A percentile compares a stretch with the other conserved stretches of the same genome.
Evolutionary conservation across 2,888 invertebrate genomes (phyloP).

Genomic region (Hyposoter didymator): DNA sequence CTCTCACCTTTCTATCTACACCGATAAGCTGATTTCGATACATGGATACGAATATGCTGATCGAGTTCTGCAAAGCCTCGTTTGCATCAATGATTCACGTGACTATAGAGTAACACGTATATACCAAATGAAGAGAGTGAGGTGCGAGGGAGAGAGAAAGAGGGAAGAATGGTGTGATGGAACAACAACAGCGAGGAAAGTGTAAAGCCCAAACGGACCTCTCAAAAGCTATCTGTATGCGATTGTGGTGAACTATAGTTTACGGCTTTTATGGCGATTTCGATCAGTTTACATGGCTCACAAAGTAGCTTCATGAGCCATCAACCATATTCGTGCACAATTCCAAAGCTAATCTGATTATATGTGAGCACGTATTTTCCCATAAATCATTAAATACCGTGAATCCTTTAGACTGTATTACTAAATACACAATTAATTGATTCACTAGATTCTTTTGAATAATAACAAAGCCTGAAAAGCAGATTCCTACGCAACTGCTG

Average conservation of each 20-base stretch:
- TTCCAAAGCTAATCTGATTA: constrained; percentile 10
- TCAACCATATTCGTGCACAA: constrained; percentile 18
- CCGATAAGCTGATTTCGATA: constrained; percentile 44
- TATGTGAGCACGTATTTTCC: not conserved
- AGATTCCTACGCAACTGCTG: not conserved
- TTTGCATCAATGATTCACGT: constrained; percentile 54
- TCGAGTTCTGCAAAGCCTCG: constrained; percentile 46
- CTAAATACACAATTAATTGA: constrained; percentile 4
- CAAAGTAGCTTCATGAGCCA: constrained; percentile 38
- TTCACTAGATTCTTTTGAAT: not conserved
- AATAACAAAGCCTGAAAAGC: not conserved
- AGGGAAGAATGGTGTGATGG: not conserved
- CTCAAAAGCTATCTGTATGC: constrained; percentile 31
- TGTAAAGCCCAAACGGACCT: constrained; percentile 27
- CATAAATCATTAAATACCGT: constrained; percentile 2
- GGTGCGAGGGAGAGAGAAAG: constrained; percentile 1
- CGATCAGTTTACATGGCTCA: constrained; percentile 44
- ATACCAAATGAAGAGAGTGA: constrained; percentile 10
- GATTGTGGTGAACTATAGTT: constrained; percentile 14
- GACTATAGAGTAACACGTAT: not conserved
- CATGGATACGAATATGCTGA: constrained; percentile 30
- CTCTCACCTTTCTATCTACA: constrained; percentile 24
- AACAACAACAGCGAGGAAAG: constrained; percentile 28
- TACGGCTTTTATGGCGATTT: constrained; percentile 55
- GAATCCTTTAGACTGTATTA: not conserved